Evolutionary conservation across 2,113 vertebrate species (phyloP), one percentile per base, ranked within the genome.

Genomic region (Notothenia rossii): DNA sequence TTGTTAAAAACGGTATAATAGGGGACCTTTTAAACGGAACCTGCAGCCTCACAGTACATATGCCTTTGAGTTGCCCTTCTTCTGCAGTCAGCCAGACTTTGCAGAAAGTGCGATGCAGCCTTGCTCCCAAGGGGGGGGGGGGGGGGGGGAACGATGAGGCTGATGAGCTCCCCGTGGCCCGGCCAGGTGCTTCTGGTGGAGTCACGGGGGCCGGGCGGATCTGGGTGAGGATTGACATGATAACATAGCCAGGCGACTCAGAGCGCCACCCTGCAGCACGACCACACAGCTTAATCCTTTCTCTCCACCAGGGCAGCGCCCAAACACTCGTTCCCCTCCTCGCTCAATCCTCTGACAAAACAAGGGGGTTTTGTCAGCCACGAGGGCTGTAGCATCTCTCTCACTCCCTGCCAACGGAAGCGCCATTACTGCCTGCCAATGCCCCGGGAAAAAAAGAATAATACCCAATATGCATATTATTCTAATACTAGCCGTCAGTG

Each of bases 381-480:
- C 43, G 75, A 86, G 89, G 91, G 86, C 81, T 79, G 87, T 84
- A 45, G 77, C 92, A 89, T 90, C 92, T 86, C 86, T 89, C 90
- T 94, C 91, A 81, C 81, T 78, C 92, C 87, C 89, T 91, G 85
- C 93, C 95, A 96, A 94, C 93, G 92, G 94, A 94, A 93, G 89
- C 87, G 36, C 92, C 84, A 81, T 86, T 86, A 86, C 87, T 64
- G 90, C 73, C 73, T 95, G 94, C 93, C 94, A 95, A 91, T 88
- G 90, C 91, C 92, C 77, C 75, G 70, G 92, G 92, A 85, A 86
- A 77, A 75, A 85, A 87, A 84, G 84, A 77, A 29, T 29, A 94
- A 92, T 94, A 94, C 83, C 83, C 87, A 89, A 92, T 96, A 96
- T 96, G 94, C 94, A 96, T 93, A 95, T 93, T 96, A 97, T 96